Conservation (phyloP, 2,113 vertebrate genomes). For the Uria aalge region DNA sequence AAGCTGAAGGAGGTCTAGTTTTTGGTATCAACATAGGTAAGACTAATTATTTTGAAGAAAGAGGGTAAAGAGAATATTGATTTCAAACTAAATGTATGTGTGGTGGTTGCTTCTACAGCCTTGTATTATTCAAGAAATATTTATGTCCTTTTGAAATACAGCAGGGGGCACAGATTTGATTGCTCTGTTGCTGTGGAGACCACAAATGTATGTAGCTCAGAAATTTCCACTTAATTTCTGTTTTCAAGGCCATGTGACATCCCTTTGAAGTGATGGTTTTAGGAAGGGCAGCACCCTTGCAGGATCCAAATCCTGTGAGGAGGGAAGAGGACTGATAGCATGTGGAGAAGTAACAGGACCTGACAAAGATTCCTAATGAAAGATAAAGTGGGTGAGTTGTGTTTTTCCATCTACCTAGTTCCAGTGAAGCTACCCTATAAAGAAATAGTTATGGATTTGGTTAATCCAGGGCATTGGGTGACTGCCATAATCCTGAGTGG, state of each 20-base stretch:
- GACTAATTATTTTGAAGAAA: background rate
- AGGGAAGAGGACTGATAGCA: background rate
- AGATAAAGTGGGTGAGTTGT: background rate
- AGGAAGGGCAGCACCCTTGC: background rate
- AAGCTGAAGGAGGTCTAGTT: background rate
- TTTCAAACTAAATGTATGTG: background rate
- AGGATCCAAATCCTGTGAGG: background rate
- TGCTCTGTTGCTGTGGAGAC: conserved; percentile 8
- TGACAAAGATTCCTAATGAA: background rate
- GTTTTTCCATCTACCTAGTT: background rate
- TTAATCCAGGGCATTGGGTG: background rate
- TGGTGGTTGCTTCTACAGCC: background rate
- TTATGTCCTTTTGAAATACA: background rate
- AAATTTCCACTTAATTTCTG: background rate
- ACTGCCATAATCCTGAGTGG: background rate
- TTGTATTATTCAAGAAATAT: background rate
- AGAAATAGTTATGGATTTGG: background rate
- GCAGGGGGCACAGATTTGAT: background rate
- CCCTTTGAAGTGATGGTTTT: background rate
- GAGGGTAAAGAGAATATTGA: background rate
- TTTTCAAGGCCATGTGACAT: background rate
- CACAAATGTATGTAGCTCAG: background rate
- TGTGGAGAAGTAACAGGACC: background rate
- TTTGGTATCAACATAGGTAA: background rate
- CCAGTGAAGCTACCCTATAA: background rate